phyloP scores from a whole-genome alignment of 2,797 vertebrate species.

The Typhlichthys subterraneus region DNA sequence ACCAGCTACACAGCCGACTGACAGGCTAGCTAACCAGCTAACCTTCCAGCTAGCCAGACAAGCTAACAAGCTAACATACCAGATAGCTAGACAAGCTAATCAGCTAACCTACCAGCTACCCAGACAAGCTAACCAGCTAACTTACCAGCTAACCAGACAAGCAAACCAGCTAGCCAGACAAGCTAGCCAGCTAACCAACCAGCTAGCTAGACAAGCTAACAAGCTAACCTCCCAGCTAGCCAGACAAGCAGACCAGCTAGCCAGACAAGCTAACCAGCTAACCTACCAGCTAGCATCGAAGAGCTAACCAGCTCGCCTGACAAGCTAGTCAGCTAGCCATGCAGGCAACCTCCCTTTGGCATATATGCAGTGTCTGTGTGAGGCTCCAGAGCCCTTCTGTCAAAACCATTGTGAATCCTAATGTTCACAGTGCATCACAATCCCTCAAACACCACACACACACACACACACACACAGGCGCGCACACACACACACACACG shows the following conservation, averaged over 20 bases:
- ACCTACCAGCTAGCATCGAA: conserved; percentile 37
- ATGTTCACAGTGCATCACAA: conserved; percentile 69
- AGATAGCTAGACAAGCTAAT: conserved; percentile 37
- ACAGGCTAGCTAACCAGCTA: conserved; percentile 10
- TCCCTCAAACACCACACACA: conserved; percentile 7
- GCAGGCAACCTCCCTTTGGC: conserved; percentile 47
- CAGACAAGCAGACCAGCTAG: neutral
- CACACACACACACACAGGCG: neutral
- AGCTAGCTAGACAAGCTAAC: conserved; percentile 34
- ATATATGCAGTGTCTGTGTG: conserved; percentile 62
- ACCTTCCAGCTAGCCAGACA: conserved; percentile 28
- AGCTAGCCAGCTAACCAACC: neutral
- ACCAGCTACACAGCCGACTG: neutral
- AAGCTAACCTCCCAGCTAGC: neutral
- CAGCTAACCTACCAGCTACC: neutral
- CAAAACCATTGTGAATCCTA: conserved; percentile 76
- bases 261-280: neutral
- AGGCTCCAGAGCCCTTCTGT: conserved; percentile 63
- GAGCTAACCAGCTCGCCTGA: conserved; percentile 32
- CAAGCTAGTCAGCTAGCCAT: conserved; percentile 49
- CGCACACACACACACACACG: conserved; percentile 14
- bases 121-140: neutral
- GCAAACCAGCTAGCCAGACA: neutral
- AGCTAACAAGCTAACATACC: conserved; percentile 21
- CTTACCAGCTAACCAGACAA: conserved; percentile 37